Evolutionary conservation across 1,140 invertebrate genomes (phyloP).

Genomic region (Onthophagus taurus): DNA sequence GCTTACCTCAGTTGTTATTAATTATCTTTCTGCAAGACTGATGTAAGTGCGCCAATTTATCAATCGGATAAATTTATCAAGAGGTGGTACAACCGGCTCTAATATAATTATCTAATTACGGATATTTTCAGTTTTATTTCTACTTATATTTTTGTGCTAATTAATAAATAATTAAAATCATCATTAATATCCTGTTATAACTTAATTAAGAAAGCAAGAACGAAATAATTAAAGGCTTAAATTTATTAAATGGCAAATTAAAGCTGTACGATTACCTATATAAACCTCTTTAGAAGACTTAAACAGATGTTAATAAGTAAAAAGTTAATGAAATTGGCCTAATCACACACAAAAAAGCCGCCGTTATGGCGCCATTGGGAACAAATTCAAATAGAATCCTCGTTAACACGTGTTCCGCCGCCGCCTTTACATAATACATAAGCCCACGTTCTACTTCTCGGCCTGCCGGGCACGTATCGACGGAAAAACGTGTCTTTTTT

Average conservation of each 20-base stretch:
- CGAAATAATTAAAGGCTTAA: neutral
- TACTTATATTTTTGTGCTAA: no score
- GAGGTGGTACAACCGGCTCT: no score
- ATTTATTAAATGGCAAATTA: no score
- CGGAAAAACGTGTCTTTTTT: no score
- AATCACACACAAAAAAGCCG: neutral
- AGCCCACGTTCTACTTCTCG: conserved; percentile 10
- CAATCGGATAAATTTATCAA: no score
- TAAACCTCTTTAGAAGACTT: neutral
- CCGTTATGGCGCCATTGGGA: neutral
- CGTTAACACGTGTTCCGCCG: conserved; percentile 8
- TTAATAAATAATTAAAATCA: neutral
- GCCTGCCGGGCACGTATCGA: no score
- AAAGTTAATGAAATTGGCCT: neutral
- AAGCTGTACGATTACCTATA: no score
- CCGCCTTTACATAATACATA: conserved; percentile 11
- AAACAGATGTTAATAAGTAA: neutral
- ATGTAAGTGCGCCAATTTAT: no score
- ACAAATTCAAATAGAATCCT: conserved; percentile 11
- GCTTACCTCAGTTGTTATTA: no score
- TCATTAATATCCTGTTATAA: neutral
- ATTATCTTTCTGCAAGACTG: no score
- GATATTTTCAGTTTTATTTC: no score
- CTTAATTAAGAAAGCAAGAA: neutral
- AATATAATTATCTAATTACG: no score